Base-by-base conservation (phyloP, 2,888 invertebrate species). In the Auanema sp. region DNA sequence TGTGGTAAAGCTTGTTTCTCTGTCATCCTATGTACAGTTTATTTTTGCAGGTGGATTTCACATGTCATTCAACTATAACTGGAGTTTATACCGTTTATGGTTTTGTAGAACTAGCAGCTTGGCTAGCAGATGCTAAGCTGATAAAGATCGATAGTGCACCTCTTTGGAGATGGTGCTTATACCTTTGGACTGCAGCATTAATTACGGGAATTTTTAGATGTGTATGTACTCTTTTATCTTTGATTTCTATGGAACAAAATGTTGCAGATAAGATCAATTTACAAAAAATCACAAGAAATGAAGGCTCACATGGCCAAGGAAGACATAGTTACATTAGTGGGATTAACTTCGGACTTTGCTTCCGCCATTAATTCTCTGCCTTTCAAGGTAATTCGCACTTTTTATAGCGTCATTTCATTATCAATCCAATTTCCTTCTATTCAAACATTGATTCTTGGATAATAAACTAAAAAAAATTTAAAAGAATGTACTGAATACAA, bases 41-140 rank as follows among this genome's bases (percentile, higher is more conserved):
- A 3, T 5, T 5, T 14, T 62, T 62, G 55, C 44, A 62, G 62
- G 4, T 62, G 12, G 62, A 62, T 41, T 62, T 57, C 25, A 44
- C 57, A 10, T 62, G 62, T 16, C 56, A 44, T 33, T 40, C 70
- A 12, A 66, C 74, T 0, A 75, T 79, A 40, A 78, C 79, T 0
- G 73, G 65, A 14, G 74, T 78, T 49, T 79, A 79, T 66, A 75
- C 78, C 6, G 75, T 78, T 21, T 79, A 79, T 52, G 76, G 76
- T 41, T 55, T 76, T 12, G 72, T 77, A 1, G 79, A 79, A 57
- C 44, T 75, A 1, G 18, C 66, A 2, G 79, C 79, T 1, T 79
- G 78, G 78, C 68, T 79, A 12, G 60, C 74, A 8, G 79, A 79
- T 56, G 77, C 79, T 3, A 76, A 78, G 47, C 2, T 79, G 3